Percentiles rank a stretch among this genome's conserved stretches.
Conservation (phyloP, 53 echinoderm and acorn worm species). For the Arbacia lixula region DNA sequence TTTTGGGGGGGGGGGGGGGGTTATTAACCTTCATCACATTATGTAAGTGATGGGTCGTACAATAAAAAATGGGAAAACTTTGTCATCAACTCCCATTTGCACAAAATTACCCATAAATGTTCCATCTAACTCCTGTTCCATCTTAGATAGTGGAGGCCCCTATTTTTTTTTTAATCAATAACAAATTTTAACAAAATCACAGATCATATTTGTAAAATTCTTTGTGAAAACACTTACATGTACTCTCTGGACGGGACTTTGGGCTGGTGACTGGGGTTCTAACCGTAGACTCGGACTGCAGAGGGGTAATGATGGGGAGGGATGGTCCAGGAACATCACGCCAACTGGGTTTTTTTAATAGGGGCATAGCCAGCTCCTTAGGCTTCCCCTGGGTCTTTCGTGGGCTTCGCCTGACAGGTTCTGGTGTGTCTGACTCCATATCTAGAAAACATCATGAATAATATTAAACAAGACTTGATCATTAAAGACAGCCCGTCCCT, state of each 20-base stretch:
- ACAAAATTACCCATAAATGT: conserved; percentile 30
- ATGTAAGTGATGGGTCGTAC: conserved; percentile 24
- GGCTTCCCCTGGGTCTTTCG: conserved; percentile 21
- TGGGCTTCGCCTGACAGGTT: conserved; percentile 30
- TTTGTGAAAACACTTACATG: conserved; percentile 30
- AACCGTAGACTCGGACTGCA: conserved; percentile 5
- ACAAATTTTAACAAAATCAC: conserved; percentile 1
- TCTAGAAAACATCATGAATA: conserved; percentile 21
- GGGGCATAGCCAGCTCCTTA: conserved; percentile 26
- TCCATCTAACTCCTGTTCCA: conserved; percentile 19
- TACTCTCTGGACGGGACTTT: conserved; percentile 30
- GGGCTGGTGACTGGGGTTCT: conserved; percentile 23
- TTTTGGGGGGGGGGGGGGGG: conserved; percentile 13
- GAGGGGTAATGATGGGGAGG: conserved; percentile 28
- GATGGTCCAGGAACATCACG: conserved; percentile 27
- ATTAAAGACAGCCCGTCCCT: no score
- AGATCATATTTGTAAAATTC: conserved; percentile 27
- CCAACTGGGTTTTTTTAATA: conserved; percentile 14
- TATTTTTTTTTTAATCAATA: neutral
- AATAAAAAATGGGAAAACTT: conserved; percentile 18
- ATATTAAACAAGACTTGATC: conserved; percentile 15
- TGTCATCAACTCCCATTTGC: no score
- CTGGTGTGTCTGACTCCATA: conserved; percentile 16
- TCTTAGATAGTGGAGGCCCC: conserved; percentile 26
- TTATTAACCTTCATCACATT: conserved; percentile 24